Base-by-base conservation (phyloP, 2,797 vertebrate species). In the Tokudaia tokunoshimensis region DNA sequence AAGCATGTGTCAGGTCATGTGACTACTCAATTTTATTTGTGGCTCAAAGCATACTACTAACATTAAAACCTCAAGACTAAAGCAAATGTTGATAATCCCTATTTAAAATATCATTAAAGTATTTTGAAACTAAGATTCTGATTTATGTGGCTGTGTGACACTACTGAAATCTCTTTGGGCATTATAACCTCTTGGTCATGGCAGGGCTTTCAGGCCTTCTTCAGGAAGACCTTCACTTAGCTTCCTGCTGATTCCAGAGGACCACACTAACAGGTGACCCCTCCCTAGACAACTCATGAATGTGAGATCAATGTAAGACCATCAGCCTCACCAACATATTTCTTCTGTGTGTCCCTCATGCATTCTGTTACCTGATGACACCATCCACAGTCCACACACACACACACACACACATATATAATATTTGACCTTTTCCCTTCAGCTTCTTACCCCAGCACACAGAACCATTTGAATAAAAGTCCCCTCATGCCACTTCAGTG, bases 91-190 rank as follows among this genome's bases (percentile, higher is more conserved):
- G 82, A 70, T 94, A 91, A 78, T 95, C 17, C 57, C 61, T 92
- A n/a, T 67, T 92, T 50, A 89, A 94, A 97, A 91, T 87, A 84
- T 44, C 84, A 65, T 47, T 20, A 81, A 95, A 95, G 26, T 70
- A 95, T 82, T 91, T 88, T 47, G 80, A 75, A 94, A 55, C 3
- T 12, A 91, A 65, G 31, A 52, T 78, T 96, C n/a, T 76, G 70
- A 92, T 67, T 26, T 50, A 10, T 22, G 26, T 91, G 70, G 44
- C 52, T 67, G 8, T 20, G 76, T 86, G 87, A 92, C 17, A 83
- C 12, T 59, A 72, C 83, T 29, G 67, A 88, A 92, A 44, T 19
- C 86, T 76, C 12, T 24, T 29, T n/a, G 13, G 83, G 7, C 15
- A 86, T 19, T 90, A 5, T 17, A 82, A 86, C n/a, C 20, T 92